These are phyloP conservation scores for Rhopalosiphum nymphaeae DNA, from an alignment of 2,888 invertebrate genomes.

Conservation along the genomic window DNA sequence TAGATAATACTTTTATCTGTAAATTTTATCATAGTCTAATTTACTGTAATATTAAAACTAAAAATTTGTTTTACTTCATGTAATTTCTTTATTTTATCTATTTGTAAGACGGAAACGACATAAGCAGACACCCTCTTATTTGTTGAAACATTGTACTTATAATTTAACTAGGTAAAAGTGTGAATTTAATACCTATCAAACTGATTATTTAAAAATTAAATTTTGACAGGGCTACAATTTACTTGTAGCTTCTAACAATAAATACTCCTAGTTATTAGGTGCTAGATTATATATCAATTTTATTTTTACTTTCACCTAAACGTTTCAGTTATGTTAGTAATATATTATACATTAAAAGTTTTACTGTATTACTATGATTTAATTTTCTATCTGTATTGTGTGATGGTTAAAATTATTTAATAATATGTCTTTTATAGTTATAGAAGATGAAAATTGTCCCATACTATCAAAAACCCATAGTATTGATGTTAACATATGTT, in stretches of 20 bases:
- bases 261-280: background rate
- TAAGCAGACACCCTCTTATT: background rate
- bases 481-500: constrained; percentile 46
- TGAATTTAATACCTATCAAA: background rate
- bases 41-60: background rate
- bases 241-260: background rate
- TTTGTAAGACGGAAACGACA: background rate
- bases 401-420: background rate
- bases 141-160: background rate
- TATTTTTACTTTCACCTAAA: background rate
- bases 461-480: background rate
- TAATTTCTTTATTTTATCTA: background rate
- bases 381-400: too few relatives aligned
- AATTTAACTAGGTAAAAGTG: background rate
- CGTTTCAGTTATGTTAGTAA: background rate
- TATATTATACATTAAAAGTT: background rate
- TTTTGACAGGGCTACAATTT: background rate
- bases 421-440: constrained; percentile 1
- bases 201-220: background rate
- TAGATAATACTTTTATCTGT: background rate
- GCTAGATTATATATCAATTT: background rate
- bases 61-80: background rate
- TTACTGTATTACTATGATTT: background rate
- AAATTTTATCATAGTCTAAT: background rate
- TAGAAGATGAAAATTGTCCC: constrained; percentile 37